Evolutionary conservation across 2,113 vertebrate genomes (phyloP).

Genomic region (Zapornia atra): DNA sequence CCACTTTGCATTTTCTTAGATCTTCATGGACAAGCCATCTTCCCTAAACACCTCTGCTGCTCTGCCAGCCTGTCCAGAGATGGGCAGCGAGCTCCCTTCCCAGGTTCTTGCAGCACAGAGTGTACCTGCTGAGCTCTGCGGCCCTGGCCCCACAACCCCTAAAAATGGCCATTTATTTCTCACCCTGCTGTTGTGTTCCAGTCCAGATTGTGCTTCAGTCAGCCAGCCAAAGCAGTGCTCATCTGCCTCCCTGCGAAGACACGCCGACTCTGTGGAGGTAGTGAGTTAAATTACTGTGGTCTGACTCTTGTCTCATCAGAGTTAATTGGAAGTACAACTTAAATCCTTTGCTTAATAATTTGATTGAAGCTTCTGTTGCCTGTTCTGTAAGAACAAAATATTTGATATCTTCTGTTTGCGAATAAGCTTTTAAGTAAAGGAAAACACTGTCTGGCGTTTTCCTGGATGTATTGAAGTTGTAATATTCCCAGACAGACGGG

Average conservation of each 20-base stretch:
- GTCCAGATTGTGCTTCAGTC: fast-evolving
- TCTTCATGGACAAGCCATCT: slow-evolving; percentile 28
- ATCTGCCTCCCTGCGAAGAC: neutral
- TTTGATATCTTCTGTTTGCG: neutral
- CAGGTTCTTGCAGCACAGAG: neutral
- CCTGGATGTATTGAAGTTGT: neutral
- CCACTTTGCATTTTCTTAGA: neutral
- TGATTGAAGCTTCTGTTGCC: neutral
- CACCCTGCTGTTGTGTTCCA: neutral
- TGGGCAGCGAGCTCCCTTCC: neutral
- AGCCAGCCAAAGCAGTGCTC: neutral
- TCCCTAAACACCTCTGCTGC: neutral
- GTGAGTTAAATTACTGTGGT: neutral
- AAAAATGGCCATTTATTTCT: neutral
- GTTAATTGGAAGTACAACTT: slow-evolving; percentile 20
- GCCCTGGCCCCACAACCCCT: neutral
- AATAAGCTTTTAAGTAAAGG: neutral
- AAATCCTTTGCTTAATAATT: neutral
- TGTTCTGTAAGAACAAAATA: neutral
- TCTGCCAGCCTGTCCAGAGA: neutral
- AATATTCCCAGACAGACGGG: neutral
- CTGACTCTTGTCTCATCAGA: neutral
- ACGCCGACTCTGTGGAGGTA: neutral
- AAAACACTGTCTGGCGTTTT: neutral
- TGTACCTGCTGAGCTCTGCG: neutral